Percentiles rank a stretch among this genome's conserved stretches.
Conservation (phyloP, 2,888 invertebrate species). For the Tinea pellionella region DNA sequence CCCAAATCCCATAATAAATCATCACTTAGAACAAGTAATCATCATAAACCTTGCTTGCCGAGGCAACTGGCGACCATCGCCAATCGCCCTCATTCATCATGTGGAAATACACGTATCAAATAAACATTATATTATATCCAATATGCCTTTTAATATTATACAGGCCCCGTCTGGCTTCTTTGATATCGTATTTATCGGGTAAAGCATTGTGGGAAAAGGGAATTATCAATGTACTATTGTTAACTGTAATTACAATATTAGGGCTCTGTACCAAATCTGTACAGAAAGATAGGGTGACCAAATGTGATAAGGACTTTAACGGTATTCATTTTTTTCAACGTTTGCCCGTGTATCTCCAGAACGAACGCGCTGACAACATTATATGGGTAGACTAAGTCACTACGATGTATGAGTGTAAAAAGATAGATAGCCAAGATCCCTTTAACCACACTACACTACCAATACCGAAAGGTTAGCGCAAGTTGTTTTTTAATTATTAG, state of each 20-base stretch:
- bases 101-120: slow-evolving; percentile 64
- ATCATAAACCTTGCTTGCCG: slow-evolving; percentile 49
- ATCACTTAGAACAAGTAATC: slow-evolving; percentile 65
- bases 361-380: too few species aligned
- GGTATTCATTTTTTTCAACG: too few species aligned
- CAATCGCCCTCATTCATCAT: slow-evolving; percentile 54
- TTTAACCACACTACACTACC: too few species aligned
- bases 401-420: too few species aligned
- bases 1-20: slow-evolving; percentile 64
- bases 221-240: neutral
- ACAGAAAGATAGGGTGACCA: too few species aligned
- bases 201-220: neutral
- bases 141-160: slow-evolving; percentile 45
- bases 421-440: too few species aligned
- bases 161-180: slow-evolving; percentile 22
- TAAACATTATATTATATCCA: slow-evolving; percentile 60
- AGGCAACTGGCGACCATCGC: slow-evolving; percentile 20
- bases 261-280: neutral
- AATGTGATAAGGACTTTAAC: too few species aligned
- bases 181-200: slow-evolving; percentile 8
- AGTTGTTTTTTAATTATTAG: too few species aligned
- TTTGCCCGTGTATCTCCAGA: too few species aligned
- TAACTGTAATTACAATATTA: neutral
- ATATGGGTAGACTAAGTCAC: too few species aligned
- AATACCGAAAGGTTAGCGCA: too few species aligned